A percentile compares a stretch with the other conserved stretches of the same genome.
These are phyloP conservation scores for Crossoptilon crossoptilon DNA, from an alignment of 2,797 vertebrate species.

Conservation along the genomic window DNA sequence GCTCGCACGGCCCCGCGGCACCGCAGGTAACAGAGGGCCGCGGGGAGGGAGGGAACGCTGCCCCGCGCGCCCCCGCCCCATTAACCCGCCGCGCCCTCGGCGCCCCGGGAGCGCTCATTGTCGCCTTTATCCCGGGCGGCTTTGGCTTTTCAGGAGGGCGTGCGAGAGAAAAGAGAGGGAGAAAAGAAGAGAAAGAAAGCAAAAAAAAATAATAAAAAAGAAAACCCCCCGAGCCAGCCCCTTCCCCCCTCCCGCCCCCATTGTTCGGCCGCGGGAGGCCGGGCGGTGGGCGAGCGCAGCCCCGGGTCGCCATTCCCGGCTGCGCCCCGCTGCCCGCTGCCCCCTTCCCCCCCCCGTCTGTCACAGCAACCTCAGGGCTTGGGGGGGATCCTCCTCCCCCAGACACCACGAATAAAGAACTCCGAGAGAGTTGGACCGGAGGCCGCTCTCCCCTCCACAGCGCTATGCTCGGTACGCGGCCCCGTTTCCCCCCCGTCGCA, in stretches of 20 bases:
- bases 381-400: not conserved
- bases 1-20: not conserved
- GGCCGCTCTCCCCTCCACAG: constrained; percentile 11
- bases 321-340: not conserved
- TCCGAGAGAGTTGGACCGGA: constrained; percentile 8
- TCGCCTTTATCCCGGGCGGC: constrained; percentile 26
- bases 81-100: constrained; percentile 28
- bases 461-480: not conserved
- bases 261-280: constrained; percentile 29
- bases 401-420: not conserved
- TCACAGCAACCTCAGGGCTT: constrained; percentile 43
- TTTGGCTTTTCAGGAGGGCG: constrained; percentile 11
- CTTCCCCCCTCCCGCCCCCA: constrained; percentile 30
- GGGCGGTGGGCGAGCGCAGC: not conserved
- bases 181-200: not conserved
- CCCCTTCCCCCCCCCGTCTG: not conserved
- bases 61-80: constrained; percentile 3
- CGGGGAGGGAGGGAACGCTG: constrained; percentile 1
- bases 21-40: constrained; percentile 54
- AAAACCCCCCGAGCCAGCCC: not conserved
- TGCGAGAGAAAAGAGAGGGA: not conserved
- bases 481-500: not conserved
- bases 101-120: constrained; percentile 11
- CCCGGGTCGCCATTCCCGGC: constrained; percentile 12
- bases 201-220: no score